Evolutionary conservation across 2,888 invertebrate species (phyloP).

Genomic region (Cantharis nigra): DNA sequence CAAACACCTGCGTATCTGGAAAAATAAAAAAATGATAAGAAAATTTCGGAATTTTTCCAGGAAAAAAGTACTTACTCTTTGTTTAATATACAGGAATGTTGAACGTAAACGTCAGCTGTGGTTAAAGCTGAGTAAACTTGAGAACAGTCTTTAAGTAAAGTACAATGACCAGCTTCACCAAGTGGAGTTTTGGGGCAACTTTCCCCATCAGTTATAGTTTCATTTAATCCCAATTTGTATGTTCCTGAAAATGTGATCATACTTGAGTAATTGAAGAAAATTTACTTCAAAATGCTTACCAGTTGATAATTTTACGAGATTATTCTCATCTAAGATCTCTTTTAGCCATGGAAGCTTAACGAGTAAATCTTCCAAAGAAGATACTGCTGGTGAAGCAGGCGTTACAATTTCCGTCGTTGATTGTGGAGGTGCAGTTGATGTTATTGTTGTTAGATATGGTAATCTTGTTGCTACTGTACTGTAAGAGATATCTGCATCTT

Average conservation of each 20-base stretch:
- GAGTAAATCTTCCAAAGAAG: not conserved
- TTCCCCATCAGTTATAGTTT: slow-evolving; percentile 10
- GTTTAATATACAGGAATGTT: slow-evolving; percentile 14
- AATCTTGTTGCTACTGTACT: not conserved
- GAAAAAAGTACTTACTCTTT: slow-evolving; percentile 10
- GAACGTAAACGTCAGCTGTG: slow-evolving; percentile 1
- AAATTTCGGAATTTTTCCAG: not conserved
- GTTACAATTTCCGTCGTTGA: not conserved
- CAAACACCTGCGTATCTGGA: slow-evolving; percentile 23
- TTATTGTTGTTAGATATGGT: not conserved
- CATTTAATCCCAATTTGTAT: slow-evolving; percentile 19
- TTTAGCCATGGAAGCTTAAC: slow-evolving; percentile 10
- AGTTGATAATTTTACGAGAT: slow-evolving; percentile 4
- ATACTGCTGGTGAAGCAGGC: not conserved
- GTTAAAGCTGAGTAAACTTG: slow-evolving; percentile 5
- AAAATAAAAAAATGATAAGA: not conserved
- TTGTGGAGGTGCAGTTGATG: not conserved
- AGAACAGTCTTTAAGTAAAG: slow-evolving; percentile 12
- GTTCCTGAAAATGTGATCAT: not conserved
- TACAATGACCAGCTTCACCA: slow-evolving; percentile 16
- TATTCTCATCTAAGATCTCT: slow-evolving; percentile 7
- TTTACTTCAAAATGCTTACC: not conserved
- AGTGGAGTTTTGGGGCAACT: slow-evolving; percentile 19
- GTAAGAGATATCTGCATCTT: not conserved
- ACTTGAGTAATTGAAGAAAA: not conserved